Base-by-base conservation (phyloP, 2,113 vertebrate genomes). In the Gallinago paraguaiae region DNA sequence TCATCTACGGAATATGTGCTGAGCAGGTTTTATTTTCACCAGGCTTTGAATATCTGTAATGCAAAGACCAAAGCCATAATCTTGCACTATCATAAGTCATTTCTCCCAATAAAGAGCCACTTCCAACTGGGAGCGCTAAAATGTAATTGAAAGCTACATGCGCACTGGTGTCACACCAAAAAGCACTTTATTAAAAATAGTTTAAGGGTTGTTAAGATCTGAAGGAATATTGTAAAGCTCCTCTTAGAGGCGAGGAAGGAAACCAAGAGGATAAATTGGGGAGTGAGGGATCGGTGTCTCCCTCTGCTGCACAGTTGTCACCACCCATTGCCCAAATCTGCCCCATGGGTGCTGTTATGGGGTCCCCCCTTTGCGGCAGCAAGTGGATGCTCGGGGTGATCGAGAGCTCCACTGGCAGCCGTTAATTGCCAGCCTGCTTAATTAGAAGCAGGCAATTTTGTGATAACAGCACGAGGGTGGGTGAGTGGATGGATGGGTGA, bases 51-150 rank as follows among this genome's bases (percentile, higher is more conserved):
- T 71, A 78, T 59, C 81, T 82, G 60, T 31, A 78, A 89, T 25
- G 57, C 77, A 48, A 82, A 92, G 77, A 71, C 61, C 80, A 78
- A 92, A 70, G 50, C 53, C 48, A 13, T 60, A 81, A 81, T 67
- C 86, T 77, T 51, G 68, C 51, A 25, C 72, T 67, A 3, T 5
- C 3, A 0, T 74, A 83, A 94, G 69, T 75, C 91, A 82, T 87
- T 86, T 79, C 76, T 92, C 91, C 72, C 80, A 81, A 2, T 68
- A 89, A 93, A 88, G 69, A 57, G 35, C 86, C 83, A 6, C 83
- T 84, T 92, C 86, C 92, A 63, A 64, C 80, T 30, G 89, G 95
- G 88, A 94, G 60, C 7, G 51, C 80, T 96, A 88, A 93, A 93
- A 68, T 31, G 72, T 74, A 95, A 91, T 68, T 91, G 92, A 81